Evolutionary conservation across 2,888 invertebrate species (phyloP).

Genomic region (Choreutis nemorana): DNA sequence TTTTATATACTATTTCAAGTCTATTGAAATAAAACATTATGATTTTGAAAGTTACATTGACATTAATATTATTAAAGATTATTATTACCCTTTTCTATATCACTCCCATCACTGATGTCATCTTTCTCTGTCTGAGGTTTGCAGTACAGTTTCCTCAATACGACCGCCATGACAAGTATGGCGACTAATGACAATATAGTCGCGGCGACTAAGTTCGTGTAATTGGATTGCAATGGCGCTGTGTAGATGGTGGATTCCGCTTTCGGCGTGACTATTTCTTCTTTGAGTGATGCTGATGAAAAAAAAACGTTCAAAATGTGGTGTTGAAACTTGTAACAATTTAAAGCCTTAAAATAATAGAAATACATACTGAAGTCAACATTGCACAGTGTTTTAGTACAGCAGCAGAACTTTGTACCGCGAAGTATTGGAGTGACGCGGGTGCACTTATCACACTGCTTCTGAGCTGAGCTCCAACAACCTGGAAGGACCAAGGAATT

Average conservation of each 20-base stretch:
- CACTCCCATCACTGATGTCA: constrained; percentile 21
- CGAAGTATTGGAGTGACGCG: constrained; percentile 44
- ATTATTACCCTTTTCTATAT: constrained; percentile 39
- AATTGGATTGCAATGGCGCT: constrained; percentile 19
- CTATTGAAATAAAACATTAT: no score
- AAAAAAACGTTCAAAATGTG: neutral
- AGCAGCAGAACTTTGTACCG: constrained; percentile 83
- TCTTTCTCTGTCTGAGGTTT: constrained; percentile 21
- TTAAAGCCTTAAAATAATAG: neutral
- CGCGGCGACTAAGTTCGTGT: constrained; percentile 29
- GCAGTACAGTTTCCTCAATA: constrained; percentile 34
- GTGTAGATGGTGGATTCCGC: constrained; percentile 40
- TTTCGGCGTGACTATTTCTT: constrained; percentile 39
- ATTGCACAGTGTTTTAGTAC: constrained; percentile 81
- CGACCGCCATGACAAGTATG: constrained; percentile 26
- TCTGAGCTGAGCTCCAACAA: constrained; percentile 66
- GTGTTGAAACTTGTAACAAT: neutral
- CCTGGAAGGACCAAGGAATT: constrained; percentile 31
- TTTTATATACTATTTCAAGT: no score
- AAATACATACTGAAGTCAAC: constrained; percentile 60
- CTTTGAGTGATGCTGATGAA: constrained; percentile 30
- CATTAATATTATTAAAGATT: neutral
- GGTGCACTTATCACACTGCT: constrained; percentile 57
- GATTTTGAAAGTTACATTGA: no score
- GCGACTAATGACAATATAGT: constrained; percentile 27